phyloP scores from a whole-genome alignment of 2,888 invertebrate genomes.

The Galerucella calmariensis region DNA sequence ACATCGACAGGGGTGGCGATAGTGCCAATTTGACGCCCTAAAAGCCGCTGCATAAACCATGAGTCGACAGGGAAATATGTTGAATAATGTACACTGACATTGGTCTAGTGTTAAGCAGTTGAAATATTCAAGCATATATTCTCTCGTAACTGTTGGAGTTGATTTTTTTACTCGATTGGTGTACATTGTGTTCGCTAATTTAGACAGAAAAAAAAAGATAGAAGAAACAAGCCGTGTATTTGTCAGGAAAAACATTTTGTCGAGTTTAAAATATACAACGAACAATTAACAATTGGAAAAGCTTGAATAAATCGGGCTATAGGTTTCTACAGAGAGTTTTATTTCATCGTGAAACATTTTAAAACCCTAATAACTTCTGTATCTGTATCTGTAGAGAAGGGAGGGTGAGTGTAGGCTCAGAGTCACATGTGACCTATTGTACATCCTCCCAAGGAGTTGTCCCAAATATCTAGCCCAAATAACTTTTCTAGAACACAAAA shows the following conservation, averaged over 20 bases:
- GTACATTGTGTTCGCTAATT: constrained; percentile 7
- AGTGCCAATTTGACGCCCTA: constrained; percentile 64
- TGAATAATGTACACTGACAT: constrained; percentile 65
- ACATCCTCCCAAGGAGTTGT: too few relatives aligned
- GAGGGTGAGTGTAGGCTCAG: too few relatives aligned
- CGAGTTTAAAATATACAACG: background rate
- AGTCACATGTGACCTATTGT: too few relatives aligned
- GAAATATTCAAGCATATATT: constrained; percentile 61
- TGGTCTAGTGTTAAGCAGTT: constrained; percentile 65
- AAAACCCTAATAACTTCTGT: too few relatives aligned
- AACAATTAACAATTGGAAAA: constrained; percentile 8
- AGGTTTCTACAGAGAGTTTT: too few relatives aligned
- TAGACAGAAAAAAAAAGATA: background rate
- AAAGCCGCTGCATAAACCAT: constrained; percentile 65
- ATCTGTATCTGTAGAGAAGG: too few relatives aligned
- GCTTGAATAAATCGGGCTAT: background rate
- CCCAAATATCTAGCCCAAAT: too few relatives aligned
- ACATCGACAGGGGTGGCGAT: constrained; percentile 44
- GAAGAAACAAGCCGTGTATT: background rate
- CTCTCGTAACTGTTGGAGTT: constrained; percentile 53
- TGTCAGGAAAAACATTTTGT: constrained; percentile 1
- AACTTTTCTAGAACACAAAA: background rate
- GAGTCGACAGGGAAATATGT: constrained; percentile 64
- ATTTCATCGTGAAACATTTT: too few relatives aligned
- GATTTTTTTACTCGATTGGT: constrained; percentile 29